phyloP scores from a whole-genome alignment of 1,140 invertebrate genomes.

The Trichonephila inaurata region DNA sequence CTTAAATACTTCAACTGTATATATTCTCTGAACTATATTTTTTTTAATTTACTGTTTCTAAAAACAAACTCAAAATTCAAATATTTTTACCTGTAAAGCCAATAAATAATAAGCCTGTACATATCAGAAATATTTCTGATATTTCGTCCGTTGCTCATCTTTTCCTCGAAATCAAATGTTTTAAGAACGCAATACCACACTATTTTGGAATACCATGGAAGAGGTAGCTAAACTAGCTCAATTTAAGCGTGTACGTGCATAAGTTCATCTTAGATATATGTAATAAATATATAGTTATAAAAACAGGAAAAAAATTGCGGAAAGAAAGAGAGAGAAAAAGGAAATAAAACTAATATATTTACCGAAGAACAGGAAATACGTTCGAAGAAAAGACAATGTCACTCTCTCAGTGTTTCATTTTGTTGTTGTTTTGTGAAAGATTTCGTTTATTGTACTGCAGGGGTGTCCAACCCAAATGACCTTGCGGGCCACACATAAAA shows the following conservation, averaged over 20 bases:
- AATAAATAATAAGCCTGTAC: too few species aligned
- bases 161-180: too few species aligned
- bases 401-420: slow-evolving; percentile 40
- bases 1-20: too few species aligned
- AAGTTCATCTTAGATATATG: neutral
- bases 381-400: neutral
- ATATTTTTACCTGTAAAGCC: too few species aligned
- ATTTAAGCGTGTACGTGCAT: neutral
- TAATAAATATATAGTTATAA: neutral
- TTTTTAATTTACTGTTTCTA: too few species aligned
- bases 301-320: neutral
- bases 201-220: neutral
- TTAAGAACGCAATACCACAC: neutral
- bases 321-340: neutral
- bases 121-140: too few species aligned
- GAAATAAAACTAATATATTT: neutral
- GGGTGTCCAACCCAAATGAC: too few species aligned
- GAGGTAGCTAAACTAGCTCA: slow-evolving; percentile 37
- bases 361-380: neutral
- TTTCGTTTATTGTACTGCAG: slow-evolving; percentile 47
- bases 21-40: too few species aligned
- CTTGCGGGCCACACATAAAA: too few species aligned
- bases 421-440: slow-evolving; percentile 51
- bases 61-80: too few species aligned
- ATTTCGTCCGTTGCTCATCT: too few species aligned